Evolutionary conservation across 2,797 vertebrate genomes (phyloP), one percentile per base, ranked within the genome.

Genomic region (Sebastes miniatus): DNA sequence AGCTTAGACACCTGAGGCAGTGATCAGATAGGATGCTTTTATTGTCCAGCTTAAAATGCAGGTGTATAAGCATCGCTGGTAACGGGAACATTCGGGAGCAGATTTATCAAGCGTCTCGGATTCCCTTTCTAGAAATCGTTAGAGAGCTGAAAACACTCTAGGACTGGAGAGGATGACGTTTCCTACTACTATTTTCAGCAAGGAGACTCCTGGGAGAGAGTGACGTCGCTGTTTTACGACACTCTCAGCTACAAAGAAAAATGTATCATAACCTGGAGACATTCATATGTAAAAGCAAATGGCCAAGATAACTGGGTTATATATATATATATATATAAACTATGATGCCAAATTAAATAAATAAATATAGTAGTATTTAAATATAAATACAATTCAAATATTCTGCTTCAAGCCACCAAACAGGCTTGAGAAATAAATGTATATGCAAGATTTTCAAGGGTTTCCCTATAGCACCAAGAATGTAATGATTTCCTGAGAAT

Each of bases 1-100:
- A 50, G 81, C 72, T 34, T 2, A 59, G 73, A 82, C 87, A 85
- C 81, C 85, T 47, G 76, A 80, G 83, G 76, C 86, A 22, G 62
- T 16, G 70, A 86, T 85, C 76, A 77, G 81, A 88, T 83, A 74
- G 65, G 62, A 72, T 4, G 82, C 83, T 76, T 78, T 84, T 73
- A 73, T 81, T 84, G 84, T 77, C 36, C 50, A 1, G 68, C 76
- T 83, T 58, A 43, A 56, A 57, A 77, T 50, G 70, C 78, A 63
- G 72, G 75, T 43, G 27, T 18, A 1, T n/a, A 1, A 71, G 77
- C 76, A 0, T 31, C 72, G 5, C 8, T 1, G 56, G 77, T 18
- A 31, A 22, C 27, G 4, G 22, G 25, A 31, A 66, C 67, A 14
- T 39, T 58, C 5, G 39, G 72, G 20, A 9, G 13, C 14, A 24